These are phyloP conservation scores for Sphenodon punctatus DNA, from an alignment of 2,797 vertebrate species.

Conservation along the genomic window DNA sequence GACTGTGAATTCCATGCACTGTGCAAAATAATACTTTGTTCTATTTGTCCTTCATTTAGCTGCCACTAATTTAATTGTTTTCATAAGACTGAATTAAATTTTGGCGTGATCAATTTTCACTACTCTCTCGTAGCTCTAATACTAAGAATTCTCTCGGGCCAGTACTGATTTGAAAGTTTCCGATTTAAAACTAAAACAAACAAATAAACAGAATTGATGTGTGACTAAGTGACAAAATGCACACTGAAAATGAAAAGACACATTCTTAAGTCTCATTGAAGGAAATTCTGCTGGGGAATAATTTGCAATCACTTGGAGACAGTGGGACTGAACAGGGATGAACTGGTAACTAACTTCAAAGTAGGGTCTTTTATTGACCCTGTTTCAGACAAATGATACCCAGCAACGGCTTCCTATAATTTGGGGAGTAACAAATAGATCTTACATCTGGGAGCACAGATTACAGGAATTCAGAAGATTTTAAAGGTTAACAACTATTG, in stretches of 20 bases:
- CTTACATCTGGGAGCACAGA: neutral
- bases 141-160: neutral
- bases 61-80: constrained; percentile 39
- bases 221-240: neutral
- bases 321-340: neutral
- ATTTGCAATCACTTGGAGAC: neutral
- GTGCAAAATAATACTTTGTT: constrained; percentile 42
- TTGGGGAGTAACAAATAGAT: neutral
- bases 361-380: neutral
- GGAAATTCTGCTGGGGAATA: neutral
- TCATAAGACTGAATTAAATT: neutral
- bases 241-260: constrained; percentile 1
- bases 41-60: constrained; percentile 44
- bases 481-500: neutral
- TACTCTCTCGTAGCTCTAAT: neutral
- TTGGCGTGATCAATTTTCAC: neutral
- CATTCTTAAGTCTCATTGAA: neutral
- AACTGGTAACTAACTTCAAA: neutral
- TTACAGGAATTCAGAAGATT: neutral
- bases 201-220: neutral
- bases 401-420: neutral
- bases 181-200: neutral
- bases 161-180: neutral
- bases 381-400: neutral
- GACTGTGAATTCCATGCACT: constrained; percentile 39